Conservation (phyloP, 2,113 vertebrate genomes). For the Nycticryphes semicollaris region DNA sequence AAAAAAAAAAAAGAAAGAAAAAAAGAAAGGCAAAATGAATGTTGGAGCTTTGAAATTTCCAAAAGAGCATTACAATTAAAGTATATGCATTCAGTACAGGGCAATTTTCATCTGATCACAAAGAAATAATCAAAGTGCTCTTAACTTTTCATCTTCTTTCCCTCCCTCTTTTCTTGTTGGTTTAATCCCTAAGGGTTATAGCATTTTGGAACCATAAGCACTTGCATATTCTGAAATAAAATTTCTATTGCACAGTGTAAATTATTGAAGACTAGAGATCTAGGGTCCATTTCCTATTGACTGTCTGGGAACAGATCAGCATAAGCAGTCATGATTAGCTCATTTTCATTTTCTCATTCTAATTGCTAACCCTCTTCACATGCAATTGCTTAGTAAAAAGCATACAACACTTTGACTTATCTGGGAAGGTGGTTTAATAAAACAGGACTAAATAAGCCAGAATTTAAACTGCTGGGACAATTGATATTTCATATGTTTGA, state of each 20-base stretch:
- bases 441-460: neutral
- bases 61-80: constrained; percentile 31
- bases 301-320: neutral
- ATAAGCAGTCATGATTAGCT: neutral
- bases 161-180: constrained; percentile 25
- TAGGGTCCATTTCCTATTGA: neutral
- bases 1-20: neutral
- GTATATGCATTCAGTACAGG: constrained; percentile 17
- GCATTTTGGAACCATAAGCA: neutral
- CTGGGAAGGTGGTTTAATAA: neutral
- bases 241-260: neutral
- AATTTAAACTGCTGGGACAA: neutral
- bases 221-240: constrained; percentile 6
- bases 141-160: constrained; percentile 48
- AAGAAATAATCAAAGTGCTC: constrained; percentile 63
- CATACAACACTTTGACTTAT: neutral
- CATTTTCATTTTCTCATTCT: neutral
- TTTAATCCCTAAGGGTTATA: constrained; percentile 24
- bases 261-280: neutral
- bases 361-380: neutral
- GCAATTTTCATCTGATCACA: constrained; percentile 43
- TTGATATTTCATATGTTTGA: neutral
- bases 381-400: neutral
- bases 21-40: neutral
- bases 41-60: constrained; percentile 24